Evolutionary conservation across 2,113 vertebrate species (phyloP).

Genomic region (Procapra przewalskii): DNA sequence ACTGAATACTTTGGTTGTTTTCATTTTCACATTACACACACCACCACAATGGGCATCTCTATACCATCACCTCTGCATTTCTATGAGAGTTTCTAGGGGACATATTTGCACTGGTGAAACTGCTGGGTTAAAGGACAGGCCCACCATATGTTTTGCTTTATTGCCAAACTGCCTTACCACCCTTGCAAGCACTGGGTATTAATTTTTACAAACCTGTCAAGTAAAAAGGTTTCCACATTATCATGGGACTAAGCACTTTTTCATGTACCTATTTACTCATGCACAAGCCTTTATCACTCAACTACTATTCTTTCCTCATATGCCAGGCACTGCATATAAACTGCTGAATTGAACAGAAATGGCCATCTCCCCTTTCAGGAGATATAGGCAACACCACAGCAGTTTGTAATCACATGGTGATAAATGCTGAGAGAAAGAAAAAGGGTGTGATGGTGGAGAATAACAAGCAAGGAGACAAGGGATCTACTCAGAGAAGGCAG

Average conservation of each 20-base stretch:
- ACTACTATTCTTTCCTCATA: not conserved
- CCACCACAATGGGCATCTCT: too few species aligned
- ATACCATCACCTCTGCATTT: too few species aligned
- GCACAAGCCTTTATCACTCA: not conserved
- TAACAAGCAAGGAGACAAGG: not conserved
- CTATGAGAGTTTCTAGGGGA: not conserved
- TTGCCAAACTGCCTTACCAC: not conserved
- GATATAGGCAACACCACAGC: not conserved
- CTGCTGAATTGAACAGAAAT: not conserved
- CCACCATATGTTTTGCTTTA: not conserved
- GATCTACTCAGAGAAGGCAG: not conserved
- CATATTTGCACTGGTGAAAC: rapidly evolving
- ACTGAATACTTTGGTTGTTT: not conserved
- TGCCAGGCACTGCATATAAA: not conserved
- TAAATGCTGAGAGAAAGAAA: not conserved
- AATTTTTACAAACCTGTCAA: not conserved
- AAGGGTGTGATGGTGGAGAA: not conserved
- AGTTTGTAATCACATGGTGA: not conserved
- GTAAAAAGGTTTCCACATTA: not conserved
- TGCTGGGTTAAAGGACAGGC: not conserved
- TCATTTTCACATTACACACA: not conserved
- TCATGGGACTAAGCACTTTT: not conserved
- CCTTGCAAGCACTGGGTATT: not conserved
- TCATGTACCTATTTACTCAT: not conserved
- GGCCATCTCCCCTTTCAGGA: not conserved